These are phyloP conservation scores for Rhea americana DNA, from an alignment of 2,113 vertebrate species.

Conservation along the genomic window DNA sequence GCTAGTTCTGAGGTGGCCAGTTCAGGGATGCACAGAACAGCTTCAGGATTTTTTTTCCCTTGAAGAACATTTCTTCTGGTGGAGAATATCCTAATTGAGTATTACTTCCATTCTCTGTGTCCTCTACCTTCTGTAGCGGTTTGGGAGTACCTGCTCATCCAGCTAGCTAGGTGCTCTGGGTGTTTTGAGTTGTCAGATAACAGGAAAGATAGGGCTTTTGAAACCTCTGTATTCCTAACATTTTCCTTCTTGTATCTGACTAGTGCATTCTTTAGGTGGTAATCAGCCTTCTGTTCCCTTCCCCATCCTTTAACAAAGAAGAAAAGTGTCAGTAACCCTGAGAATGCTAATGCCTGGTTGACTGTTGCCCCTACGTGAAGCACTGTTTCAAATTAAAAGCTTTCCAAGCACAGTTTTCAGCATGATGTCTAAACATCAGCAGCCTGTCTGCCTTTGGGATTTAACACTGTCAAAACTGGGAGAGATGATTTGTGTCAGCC, in stretches of 20 bases:
- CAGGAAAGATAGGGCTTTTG: conserved; percentile 11
- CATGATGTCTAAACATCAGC: neutral
- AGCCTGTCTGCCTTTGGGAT: neutral
- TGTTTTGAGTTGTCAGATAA: conserved; percentile 1
- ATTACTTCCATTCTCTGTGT: neutral
- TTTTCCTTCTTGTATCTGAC: neutral
- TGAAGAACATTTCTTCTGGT: neutral
- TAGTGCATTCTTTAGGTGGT: neutral
- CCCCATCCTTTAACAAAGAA: neutral
- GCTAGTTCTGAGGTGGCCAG: neutral
- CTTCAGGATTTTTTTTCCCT: neutral
- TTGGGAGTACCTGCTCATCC: conserved; percentile 9
- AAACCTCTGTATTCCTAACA: neutral
- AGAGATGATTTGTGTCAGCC: neutral
- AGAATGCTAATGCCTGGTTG: neutral
- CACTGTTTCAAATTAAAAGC: neutral
- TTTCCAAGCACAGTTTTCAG: neutral
- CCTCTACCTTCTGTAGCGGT: neutral
- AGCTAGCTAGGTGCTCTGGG: neutral
- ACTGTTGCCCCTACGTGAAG: neutral
- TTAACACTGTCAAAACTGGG: neutral
- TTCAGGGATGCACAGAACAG: neutral
- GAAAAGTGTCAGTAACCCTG: neutral
- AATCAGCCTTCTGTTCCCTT: neutral
- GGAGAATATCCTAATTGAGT: neutral